phyloP scores from a whole-genome alignment of 2,888 invertebrate genomes.

The Drosophila greeni region DNA sequence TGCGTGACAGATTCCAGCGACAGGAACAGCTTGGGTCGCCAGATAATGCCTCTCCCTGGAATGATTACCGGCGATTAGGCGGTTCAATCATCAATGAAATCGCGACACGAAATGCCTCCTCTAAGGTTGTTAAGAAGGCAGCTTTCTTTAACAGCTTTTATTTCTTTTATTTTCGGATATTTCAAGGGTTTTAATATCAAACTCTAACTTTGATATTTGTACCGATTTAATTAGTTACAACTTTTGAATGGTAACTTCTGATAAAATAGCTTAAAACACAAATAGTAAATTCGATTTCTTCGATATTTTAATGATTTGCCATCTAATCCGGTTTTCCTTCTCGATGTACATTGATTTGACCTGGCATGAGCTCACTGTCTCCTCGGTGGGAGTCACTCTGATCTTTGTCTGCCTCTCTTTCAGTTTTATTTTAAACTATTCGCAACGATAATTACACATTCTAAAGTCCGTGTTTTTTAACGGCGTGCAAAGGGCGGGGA shows the following conservation, averaged over 20 bases:
- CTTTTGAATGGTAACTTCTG: neutral
- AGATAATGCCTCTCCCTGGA: conserved; percentile 44
- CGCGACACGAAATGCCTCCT: conserved; percentile 24
- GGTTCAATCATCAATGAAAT: conserved; percentile 54
- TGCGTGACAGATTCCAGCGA: conserved; percentile 39
- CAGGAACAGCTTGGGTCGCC: conserved; percentile 21
- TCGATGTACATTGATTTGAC: neutral
- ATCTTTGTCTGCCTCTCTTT: conserved; percentile 10
- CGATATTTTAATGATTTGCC: neutral
- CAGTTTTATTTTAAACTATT: conserved; percentile 7
- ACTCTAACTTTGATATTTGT: neutral
- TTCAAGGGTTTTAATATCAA: neutral
- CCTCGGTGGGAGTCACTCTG: conserved; percentile 21
- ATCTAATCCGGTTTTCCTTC: neutral
- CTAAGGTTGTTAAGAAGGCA: neutral
- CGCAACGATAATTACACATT: conserved; percentile 28
- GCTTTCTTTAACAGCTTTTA: neutral
- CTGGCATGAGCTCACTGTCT: conserved; percentile 28
- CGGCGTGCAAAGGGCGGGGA: conserved; percentile 32
- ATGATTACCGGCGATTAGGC: conserved; percentile 60
- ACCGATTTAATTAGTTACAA: neutral
- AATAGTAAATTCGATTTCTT: neutral
- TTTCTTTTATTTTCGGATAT: neutral
- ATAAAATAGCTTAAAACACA: too few species aligned
- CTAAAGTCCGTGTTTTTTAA: conserved; percentile 34